A percentile compares a stretch with the other conserved stretches of the same genome.
Evolutionary conservation across 2,888 invertebrate genomes (phyloP).

Genomic region (Hirtodrosophila confusa): DNA sequence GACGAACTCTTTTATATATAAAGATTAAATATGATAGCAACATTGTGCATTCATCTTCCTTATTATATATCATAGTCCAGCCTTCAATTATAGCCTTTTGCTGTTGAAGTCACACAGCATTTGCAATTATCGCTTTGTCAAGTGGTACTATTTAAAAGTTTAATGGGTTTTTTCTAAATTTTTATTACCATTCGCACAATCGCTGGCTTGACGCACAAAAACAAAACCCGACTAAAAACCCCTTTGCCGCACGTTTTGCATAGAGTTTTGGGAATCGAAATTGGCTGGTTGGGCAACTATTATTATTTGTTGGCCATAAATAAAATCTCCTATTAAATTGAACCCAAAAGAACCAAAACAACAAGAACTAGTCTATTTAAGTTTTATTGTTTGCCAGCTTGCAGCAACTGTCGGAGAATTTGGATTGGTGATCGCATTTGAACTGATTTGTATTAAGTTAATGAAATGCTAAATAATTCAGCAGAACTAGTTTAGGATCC

Average conservation of each 20-base stretch:
- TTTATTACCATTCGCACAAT: constrained; percentile 42
- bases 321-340: constrained; percentile 12
- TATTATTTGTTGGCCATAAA: constrained; percentile 25
- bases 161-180: constrained; percentile 46
- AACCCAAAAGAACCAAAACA: neutral
- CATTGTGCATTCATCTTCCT: constrained; percentile 5
- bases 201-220: constrained; percentile 28
- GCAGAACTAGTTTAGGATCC: constrained; percentile 62
- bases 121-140: constrained; percentile 17
- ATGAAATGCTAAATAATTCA: constrained; percentile 43
- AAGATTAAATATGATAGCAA: neutral
- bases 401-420: constrained; percentile 4
- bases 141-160: constrained; percentile 29
- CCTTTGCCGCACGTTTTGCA: constrained; percentile 13
- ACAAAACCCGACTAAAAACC: neutral
- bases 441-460: constrained; percentile 13
- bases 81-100: constrained; percentile 4
- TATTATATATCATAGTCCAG: constrained; percentile 19
- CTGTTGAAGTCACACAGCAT: neutral
- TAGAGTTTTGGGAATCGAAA: constrained; percentile 6
- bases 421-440: constrained; percentile 27
- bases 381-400: constrained; percentile 10
- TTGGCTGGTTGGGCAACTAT: constrained; percentile 21
- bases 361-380: constrained; percentile 9
- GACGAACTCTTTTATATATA: too few relatives aligned